Base-by-base conservation (phyloP, 2,888 invertebrate species). In the Zygothrica quintamaculata region DNA sequence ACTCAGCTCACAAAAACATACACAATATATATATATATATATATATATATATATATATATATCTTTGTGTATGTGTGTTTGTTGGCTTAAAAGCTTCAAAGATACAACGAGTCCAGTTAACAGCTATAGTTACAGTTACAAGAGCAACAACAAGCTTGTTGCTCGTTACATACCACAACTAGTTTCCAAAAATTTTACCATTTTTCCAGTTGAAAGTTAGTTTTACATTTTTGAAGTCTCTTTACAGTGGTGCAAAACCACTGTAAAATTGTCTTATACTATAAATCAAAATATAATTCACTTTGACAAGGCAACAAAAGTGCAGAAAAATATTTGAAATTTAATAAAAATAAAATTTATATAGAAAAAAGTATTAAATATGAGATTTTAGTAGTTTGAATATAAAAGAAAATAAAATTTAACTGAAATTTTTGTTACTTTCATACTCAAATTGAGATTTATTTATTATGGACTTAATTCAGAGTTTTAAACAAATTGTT, bases 101-200 rank as follows among this genome's bases (percentile, higher is more conserved):
- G 40, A 39, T 25, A 26, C 18, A 22, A 61, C 48, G 16, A 48
- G 55, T 16, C 68, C 37, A 51, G 68, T 67, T 67, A 50, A 26
- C 46, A 60, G 33, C 56, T 37, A 46, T 34, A 40, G 9, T 26
- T 25, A 22, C 37, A 48, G 33, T 42, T 22, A 25, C 26, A 29
- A 39, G 36, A 7, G 29, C 37, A 48, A 39, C 48, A 26, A 25
- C 26, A 29, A 39, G 36, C 8, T 34, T 60, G 40, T 9, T 36
- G 16, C 34, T 48, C 22, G 33, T 26, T 60, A 46, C 48, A 33
- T 52, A 33, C 60, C 69, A 51, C 55, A 70, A 50, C 68, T 56
- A 44, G 74, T 70, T 73, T 56, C 46, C 33, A 52, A 65, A 66
- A 59, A 51, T 48, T 51, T 39, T 22, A 57, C 16, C 31, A 51